These are phyloP conservation scores for Galaxea fascicularis DNA, from an alignment of 92 coral and sea anemone species.

Conservation along the genomic window DNA sequence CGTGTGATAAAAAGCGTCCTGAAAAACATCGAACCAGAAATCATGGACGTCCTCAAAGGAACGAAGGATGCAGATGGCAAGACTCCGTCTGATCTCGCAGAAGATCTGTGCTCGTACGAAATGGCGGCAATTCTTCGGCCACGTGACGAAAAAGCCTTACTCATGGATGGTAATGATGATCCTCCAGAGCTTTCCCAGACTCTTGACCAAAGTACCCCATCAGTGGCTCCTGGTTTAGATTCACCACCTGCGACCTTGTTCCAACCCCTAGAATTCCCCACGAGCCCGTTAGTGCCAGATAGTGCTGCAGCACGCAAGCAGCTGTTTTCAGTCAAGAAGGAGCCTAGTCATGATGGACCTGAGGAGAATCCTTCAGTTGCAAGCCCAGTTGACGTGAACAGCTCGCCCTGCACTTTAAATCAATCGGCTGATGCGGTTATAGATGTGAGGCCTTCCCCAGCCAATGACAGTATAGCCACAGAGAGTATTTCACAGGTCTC, in stretches of 20 bases:
- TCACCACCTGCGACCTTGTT: slow-evolving; percentile 39
- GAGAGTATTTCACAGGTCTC: background rate
- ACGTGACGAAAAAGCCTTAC: background rate
- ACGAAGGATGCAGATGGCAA: slow-evolving; percentile 14
- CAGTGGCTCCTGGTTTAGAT: background rate
- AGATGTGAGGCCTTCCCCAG: background rate
- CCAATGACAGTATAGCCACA: background rate
- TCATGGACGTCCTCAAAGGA: slow-evolving; percentile 40
- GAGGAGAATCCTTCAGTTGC: background rate
- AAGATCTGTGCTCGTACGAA: slow-evolving; percentile 37
- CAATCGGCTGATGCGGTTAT: background rate
- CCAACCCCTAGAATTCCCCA: background rate
- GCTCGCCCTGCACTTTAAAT: background rate
- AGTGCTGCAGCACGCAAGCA: background rate
- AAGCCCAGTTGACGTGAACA: background rate
- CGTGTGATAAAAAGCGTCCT: slow-evolving; percentile 37
- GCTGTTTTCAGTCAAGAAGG: slow-evolving; percentile 22
- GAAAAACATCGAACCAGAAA: slow-evolving; percentile 35
- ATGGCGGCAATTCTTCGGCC: slow-evolving; percentile 54
- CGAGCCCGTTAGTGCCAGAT: background rate
- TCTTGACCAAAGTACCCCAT: background rate
- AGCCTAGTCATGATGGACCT: background rate
- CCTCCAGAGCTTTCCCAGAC: background rate
- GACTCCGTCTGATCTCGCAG: slow-evolving; percentile 53
- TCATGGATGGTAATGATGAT: background rate